Evolutionary conservation across 1,140 invertebrate species (phyloP).

Genomic region (Heliothis virescens): DNA sequence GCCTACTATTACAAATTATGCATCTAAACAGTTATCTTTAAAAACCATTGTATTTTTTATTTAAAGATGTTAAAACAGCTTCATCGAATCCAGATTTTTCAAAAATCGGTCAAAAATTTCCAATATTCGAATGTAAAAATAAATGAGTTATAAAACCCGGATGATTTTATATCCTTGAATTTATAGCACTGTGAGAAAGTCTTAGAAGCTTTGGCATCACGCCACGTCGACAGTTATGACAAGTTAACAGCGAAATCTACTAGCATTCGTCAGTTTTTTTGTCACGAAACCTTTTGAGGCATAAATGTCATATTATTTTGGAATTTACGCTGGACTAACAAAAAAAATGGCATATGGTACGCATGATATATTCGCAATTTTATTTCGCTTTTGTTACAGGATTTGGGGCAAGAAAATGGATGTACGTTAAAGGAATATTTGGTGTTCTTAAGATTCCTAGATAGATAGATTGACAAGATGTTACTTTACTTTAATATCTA

Average conservation of each 20-base stretch:
- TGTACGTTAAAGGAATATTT: not conserved
- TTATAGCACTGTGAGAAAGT: constrained; percentile 22
- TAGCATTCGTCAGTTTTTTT: not conserved
- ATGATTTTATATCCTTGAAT: constrained; percentile 1
- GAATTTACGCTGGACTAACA: constrained; percentile 24
- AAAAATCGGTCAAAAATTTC: too few relatives aligned
- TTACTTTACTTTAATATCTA: too few relatives aligned
- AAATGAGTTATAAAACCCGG: not conserved
- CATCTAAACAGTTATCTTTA: too few relatives aligned
- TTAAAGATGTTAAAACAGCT: too few relatives aligned
- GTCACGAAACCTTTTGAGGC: not conserved
- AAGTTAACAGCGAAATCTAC: constrained; percentile 13
- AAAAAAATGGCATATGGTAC: constrained; percentile 9
- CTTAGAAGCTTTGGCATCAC: not conserved
- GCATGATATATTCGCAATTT: constrained; percentile 24
- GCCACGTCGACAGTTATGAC: constrained; percentile 24
- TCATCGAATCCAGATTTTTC: too few relatives aligned
- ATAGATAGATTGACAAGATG: too few relatives aligned
- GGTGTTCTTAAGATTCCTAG: too few relatives aligned
- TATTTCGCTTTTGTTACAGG: constrained; percentile 4
- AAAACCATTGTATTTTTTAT: too few relatives aligned
- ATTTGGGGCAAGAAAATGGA: not conserved
- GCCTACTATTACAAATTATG: too few relatives aligned
- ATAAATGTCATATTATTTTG: constrained; percentile 9
- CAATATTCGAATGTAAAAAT: too few relatives aligned